Base-by-base conservation (phyloP, 2,113 vertebrate genomes). In the Seriola dumerili region DNA sequence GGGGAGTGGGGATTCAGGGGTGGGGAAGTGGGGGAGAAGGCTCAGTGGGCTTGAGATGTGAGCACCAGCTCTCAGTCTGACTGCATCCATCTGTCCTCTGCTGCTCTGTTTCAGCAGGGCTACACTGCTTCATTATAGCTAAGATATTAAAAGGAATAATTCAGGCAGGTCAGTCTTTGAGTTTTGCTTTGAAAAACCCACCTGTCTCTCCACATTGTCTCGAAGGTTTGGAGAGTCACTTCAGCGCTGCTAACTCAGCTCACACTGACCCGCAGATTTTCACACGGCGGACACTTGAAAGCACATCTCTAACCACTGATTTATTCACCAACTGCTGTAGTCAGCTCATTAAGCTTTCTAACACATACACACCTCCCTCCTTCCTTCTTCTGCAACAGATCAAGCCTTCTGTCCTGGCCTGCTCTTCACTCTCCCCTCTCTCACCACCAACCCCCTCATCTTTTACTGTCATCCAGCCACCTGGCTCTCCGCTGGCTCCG, bases 391-490 rank as follows among this genome's bases (percentile, higher is more conserved):
- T 78, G 81, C 76, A 77, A 90, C 86, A 87, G 86, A 89, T 91
- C 84, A 57, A 83, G 79, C 88, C 90, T 89, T 91, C 91, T 90
- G 92, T 86, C 73, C 90, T 76, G 78, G 80, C 86, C 65, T 63
- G 82, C 81, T 90, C 74, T 62, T 87, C 73, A 70, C 75, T 66
- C 81, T 58, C 69, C 74, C 76, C 64, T 42, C 55, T 48, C 72
- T 62, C 84, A 16, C 73, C 42, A 77, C 57, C 54, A 13, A 38
- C 32, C 77, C 54, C 89, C 86, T 80, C 86, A 91, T 91, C 87
- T 85, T 85, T 90, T 88, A 87, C 90, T 88, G 88, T 88, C 91
- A 91, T 69, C 85, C 85, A 92, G 93, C 91, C 92, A 94, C 92
- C 93, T 94, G 94, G 88, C 93, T 89, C 88, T 90, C 85, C 72